These are phyloP conservation scores for Pollimyrus isidori DNA, from an alignment of 2,113 vertebrate genomes.

Conservation along the genomic window DNA sequence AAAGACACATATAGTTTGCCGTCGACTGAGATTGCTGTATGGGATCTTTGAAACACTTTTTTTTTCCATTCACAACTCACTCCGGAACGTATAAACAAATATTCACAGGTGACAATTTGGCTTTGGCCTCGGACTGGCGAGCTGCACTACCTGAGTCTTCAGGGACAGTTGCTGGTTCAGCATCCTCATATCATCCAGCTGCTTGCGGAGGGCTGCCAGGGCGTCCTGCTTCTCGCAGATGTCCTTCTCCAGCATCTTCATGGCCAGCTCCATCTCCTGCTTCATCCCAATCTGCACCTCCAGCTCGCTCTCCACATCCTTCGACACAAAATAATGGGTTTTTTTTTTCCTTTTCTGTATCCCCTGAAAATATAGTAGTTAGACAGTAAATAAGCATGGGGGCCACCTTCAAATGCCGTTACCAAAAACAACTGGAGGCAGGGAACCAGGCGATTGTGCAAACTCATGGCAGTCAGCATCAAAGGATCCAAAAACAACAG, in stretches of 20 bases:
- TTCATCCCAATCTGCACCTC: conserved; percentile 95
- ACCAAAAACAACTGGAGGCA: not conserved
- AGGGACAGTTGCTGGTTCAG: conserved; percentile 91
- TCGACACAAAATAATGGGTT: conserved; percentile 2
- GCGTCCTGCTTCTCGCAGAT: conserved; percentile 95
- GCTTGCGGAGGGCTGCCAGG: conserved; percentile 83
- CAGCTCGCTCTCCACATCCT: conserved; percentile 96
- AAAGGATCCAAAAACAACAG: not conserved
- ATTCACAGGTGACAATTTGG: not conserved
- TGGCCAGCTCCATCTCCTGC: conserved; percentile 96
- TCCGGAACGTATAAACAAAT: not conserved
- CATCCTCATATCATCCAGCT: conserved; percentile 84
- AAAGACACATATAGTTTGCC: not conserved
- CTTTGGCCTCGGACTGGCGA: not conserved
- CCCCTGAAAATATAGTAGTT: not conserved
- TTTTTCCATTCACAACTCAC: not conserved
- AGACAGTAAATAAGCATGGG: not conserved
- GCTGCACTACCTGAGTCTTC: conserved; percentile 78
- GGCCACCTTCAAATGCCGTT: not conserved
- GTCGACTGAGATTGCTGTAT: not conserved
- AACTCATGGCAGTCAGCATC: not conserved
- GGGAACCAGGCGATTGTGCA: not conserved
- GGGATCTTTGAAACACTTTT: not conserved
- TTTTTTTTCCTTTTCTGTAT: not conserved
- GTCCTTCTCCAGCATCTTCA: conserved; percentile 99